Evolutionary conservation across 2,888 invertebrate genomes (phyloP).

Genomic region (Drosophila trichaetosa): DNA sequence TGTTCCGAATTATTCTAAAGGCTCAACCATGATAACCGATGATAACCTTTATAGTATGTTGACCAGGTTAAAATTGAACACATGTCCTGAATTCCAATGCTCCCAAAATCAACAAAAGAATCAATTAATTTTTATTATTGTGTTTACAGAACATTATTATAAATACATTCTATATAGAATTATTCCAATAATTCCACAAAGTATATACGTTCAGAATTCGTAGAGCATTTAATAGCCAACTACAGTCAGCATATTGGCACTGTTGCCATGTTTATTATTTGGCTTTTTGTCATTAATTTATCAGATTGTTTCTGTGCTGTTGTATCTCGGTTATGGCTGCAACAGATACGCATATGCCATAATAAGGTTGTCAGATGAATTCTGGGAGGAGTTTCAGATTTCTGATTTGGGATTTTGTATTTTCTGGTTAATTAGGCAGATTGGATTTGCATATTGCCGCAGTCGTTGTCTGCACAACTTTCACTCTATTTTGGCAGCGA

Average conservation of each 20-base stretch:
- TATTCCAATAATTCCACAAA: not conserved
- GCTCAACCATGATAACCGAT: not conserved
- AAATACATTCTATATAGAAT: not conserved
- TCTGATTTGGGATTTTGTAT: conserved; percentile 49
- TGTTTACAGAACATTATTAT: not conserved
- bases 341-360: conserved; percentile 32
- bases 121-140: fast-evolving
- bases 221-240: conserved; percentile 28
- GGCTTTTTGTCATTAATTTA: conserved; percentile 65
- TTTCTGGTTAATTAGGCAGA: conserved; percentile 61
- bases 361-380: conserved; percentile 38
- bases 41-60: not conserved
- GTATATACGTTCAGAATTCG: not conserved
- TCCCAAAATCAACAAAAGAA: not conserved
- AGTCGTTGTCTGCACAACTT: conserved; percentile 60
- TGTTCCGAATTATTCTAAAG: not conserved
- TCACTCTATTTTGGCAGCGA: conserved; percentile 77
- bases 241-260: not conserved
- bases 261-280: conserved; percentile 32
- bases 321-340: conserved; percentile 38
- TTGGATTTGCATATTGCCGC: conserved; percentile 68
- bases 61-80: not conserved
- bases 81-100: not conserved
- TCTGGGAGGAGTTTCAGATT: conserved; percentile 38
- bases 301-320: conserved; percentile 48